Evolutionary conservation across 1,140 invertebrate species (phyloP).

Genomic region (Drosophila saltans): DNA sequence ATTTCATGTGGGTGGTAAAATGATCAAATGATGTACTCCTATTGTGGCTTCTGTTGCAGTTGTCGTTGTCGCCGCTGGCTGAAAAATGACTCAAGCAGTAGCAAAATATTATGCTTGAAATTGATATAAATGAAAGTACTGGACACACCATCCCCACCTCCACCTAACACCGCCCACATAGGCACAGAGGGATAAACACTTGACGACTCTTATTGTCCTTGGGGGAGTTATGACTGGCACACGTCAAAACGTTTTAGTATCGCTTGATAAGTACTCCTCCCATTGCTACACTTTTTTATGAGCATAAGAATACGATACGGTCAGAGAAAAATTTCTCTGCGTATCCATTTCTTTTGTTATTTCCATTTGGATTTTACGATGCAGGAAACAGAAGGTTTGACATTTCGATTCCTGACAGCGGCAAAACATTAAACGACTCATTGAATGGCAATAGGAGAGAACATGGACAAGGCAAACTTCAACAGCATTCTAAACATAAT

Average conservation of each 20-base stretch:
- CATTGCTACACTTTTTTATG: conserved; percentile 48
- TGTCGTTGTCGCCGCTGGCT: conserved; percentile 33
- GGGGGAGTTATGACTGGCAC: conserved; percentile 41
- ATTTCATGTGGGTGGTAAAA: conserved; percentile 28
- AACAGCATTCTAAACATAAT: conserved; percentile 52
- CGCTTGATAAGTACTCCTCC: conserved; percentile 62
- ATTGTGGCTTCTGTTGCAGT: conserved; percentile 15
- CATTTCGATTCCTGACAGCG: conserved; percentile 23
- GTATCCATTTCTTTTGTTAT: conserved; percentile 10
- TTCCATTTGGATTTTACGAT: conserved; percentile 21
- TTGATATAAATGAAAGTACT: conserved; percentile 73
- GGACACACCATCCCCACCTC: neutral
- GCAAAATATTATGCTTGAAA: conserved; percentile 41
- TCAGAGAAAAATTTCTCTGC: conserved; percentile 19
- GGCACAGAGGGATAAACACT: conserved; percentile 40
- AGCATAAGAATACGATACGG: conserved; percentile 6
- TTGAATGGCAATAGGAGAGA: neutral
- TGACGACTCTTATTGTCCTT: conserved; percentile 56
- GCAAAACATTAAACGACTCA: conserved; percentile 20
- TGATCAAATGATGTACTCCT: conserved; percentile 53
- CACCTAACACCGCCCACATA: neutral
- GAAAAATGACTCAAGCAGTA: conserved; percentile 56
- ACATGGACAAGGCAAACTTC: conserved; percentile 42
- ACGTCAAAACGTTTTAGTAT: conserved; percentile 62
- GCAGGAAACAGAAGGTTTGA: conserved; percentile 58